Base-by-base conservation (phyloP, 1,140 invertebrate species). In the Dendroctonus ponderosae region DNA sequence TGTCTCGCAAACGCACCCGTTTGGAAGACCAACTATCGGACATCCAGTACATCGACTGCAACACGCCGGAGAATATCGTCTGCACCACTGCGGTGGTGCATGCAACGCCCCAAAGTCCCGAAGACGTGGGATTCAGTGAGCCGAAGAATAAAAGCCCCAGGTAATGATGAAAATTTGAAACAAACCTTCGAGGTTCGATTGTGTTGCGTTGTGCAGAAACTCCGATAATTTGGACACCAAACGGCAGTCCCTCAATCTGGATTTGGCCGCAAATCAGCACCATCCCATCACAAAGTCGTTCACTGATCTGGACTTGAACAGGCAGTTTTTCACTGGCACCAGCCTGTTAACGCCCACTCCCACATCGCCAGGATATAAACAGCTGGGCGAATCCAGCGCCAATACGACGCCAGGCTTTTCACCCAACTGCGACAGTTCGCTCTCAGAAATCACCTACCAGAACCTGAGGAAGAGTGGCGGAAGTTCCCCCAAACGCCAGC, bases 41-140 rank as follows among this genome's bases (percentile, higher is more conserved):
- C 67, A 83, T 87, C 63, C 84, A 85, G 42, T 87, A 83, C 75
- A 87, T 87, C 62, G 86, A 87, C 72, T 85, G 84, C 61, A 84
- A 80, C 57, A 86, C 85, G 7, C 84, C 85, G 0, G 84, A 86
- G 50, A 82, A 74, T 71, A 46, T 72, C 39, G 70, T 77, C 0
- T 72, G 70, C 9, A 77, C 75, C 6, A 74, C 70, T 15, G 76
- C 75, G 4, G 56, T 75, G 7, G 66, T 78, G 11, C 76, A 78
- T 50, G 42, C 68, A 3, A 42, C 64, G 58, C 72, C 75, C 0
- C 58, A 62, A 11, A 71, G 67, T 49, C 67, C 67, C 0, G 56
- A 64, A 40, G 48, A 61, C 6, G 40, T 40, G 15, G 65, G 57
- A 52, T 52, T 43, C 52, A 59, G 72, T 57, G 71, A 74, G 53